phyloP scores from a whole-genome alignment of 2,888 invertebrate species.

The Yponomeuta sedellus region DNA sequence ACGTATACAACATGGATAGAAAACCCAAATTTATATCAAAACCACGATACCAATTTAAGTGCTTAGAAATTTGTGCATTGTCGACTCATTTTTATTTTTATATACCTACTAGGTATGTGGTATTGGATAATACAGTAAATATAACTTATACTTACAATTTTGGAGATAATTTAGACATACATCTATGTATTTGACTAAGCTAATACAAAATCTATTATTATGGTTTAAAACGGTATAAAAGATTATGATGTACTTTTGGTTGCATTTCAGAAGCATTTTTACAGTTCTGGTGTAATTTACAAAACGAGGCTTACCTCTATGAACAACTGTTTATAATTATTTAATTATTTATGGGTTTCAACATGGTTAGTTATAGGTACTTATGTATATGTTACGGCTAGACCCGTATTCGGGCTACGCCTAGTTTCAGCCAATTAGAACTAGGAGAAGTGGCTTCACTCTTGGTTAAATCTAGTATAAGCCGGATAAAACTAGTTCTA shows the following conservation, averaged over 20 bases:
- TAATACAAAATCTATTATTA: slow-evolving; percentile 52
- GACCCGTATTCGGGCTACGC: no score
- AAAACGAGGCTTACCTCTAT: neutral
- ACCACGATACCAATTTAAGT: slow-evolving; percentile 49
- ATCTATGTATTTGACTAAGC: slow-evolving; percentile 37
- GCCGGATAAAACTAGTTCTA: no score
- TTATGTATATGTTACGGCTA: no score
- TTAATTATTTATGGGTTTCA: neutral
- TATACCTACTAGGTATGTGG: slow-evolving; percentile 8
- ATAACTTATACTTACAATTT: slow-evolving; percentile 26
- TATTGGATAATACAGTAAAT: slow-evolving; percentile 14
- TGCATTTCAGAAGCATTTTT: slow-evolving; percentile 5
- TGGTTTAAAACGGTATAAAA: slow-evolving; percentile 50
- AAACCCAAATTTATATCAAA: slow-evolving; percentile 37
- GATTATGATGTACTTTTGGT: slow-evolving; percentile 31
- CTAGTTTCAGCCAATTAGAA: no score
- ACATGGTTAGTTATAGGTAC: neutral
- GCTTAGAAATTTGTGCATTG: slow-evolving; percentile 61
- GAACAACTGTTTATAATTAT: neutral
- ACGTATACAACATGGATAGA: slow-evolving; percentile 56
- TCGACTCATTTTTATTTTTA: slow-evolving; percentile 38
- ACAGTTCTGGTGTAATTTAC: neutral
- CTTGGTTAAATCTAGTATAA: no score
- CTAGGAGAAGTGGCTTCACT: no score
- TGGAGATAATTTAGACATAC: slow-evolving; percentile 33